A percentile compares a stretch with the other conserved stretches of the same genome.
Conservation (phyloP, 2,113 vertebrate species). For the Setophaga petechia region DNA sequence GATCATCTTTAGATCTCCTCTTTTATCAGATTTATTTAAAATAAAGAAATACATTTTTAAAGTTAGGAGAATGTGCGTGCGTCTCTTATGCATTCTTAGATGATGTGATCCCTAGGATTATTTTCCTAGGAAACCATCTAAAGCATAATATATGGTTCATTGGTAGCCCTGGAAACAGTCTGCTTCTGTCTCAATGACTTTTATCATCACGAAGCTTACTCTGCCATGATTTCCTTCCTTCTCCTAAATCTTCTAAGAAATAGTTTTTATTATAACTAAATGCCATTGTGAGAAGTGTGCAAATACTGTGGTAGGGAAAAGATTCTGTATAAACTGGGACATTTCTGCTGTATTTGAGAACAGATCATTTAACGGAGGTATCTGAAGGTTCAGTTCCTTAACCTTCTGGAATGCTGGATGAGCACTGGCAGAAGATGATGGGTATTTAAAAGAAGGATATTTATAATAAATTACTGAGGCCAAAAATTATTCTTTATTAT, state of each 20-base stretch:
- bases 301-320: background rate
- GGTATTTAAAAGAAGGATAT: background rate
- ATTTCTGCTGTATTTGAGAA: background rate
- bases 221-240: background rate
- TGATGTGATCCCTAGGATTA: background rate
- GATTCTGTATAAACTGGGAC: background rate
- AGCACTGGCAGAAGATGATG: background rate
- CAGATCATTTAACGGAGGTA: background rate
- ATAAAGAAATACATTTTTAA: background rate
- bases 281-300: background rate
- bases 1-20: background rate
- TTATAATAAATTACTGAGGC: background rate
- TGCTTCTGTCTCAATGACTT: slow-evolving; percentile 17
- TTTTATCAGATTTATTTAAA: background rate
- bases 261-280: background rate
- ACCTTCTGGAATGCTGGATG: background rate
- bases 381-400: background rate
- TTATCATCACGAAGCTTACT: background rate
- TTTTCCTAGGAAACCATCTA: slow-evolving; percentile 47
- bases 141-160: slow-evolving; percentile 27
- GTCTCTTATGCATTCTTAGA: background rate
- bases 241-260: slow-evolving; percentile 1
- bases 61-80: background rate
- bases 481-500: background rate
- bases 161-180: slow-evolving; percentile 43